Base-by-base conservation (phyloP, 2,888 invertebrate genomes). In the Synanthedon andrenaeformis region DNA sequence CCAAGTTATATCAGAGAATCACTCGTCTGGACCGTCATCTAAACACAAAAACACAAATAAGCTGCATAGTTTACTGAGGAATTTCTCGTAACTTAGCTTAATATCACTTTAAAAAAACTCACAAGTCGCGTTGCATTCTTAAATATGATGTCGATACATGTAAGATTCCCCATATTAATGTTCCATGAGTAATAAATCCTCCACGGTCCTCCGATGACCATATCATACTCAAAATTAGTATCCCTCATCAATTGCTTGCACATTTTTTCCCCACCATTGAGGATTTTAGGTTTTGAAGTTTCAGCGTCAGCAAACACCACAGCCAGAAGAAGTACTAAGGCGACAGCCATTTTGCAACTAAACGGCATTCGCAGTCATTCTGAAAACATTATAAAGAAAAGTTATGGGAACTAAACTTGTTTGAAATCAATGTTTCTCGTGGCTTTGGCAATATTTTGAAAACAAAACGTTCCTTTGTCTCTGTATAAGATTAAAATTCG, bases 161-260 rank as follows among this genome's bases (percentile, higher is more conserved):
- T 70, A 35, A 10, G 35, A 0, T 59, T 51, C 0, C 67, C 67
- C 56, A 79, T 23, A 2, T 70, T 67, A 62, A 78, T 63, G 48
- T 80, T 77, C 83, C 83, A 85, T 0, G 76, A 65, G 35, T 78
- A 77, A 53, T 79, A 81, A 11, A 82, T 70, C 45, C 78, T 63
- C 84, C 85, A 85, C 0, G 73, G 64, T 19, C 62, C 67, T 0
- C 76, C 78, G 0, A 76, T 51, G 0, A 83, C 68, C 54, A 74
- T 53, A 0, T 83, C 77, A 0, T 67, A 59, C 14, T 79, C 78
- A 52, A 84, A 85, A 52, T 67, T 76, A 1, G 84, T 77, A 1
- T 77, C 60, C 14, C 61, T 67, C 0, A 63, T 59, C 45, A 81
- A 57, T 41, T 62, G 68, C 1, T 54, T 52, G 23, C 83, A 83